These are phyloP conservation scores for Chymomyza amoena DNA, from an alignment of 2,888 invertebrate species.

Conservation along the genomic window DNA sequence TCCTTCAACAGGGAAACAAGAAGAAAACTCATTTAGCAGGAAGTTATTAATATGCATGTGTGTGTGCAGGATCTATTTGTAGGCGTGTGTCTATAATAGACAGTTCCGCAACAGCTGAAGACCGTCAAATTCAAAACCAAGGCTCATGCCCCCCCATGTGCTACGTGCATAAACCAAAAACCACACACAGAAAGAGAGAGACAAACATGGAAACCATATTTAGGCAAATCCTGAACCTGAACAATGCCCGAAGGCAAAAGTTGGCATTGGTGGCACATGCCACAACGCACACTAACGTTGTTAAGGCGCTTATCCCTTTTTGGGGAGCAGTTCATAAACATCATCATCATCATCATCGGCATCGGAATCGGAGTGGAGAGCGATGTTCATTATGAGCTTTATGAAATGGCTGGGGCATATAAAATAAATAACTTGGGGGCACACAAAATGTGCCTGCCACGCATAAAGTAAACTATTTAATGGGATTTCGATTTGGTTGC, in stretches of 20 bases:
- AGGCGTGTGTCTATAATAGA: constrained; percentile 55
- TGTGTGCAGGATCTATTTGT: not conserved
- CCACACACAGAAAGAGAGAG: constrained; percentile 10
- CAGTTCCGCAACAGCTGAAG: constrained; percentile 63
- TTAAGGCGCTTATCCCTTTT: constrained; percentile 51
- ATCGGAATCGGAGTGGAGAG: not conserved
- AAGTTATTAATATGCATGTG: constrained; percentile 65
- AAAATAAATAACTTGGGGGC: constrained; percentile 66
- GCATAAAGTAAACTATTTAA: constrained; percentile 74
- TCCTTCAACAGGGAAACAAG: not conserved
- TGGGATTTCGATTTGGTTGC: constrained; percentile 57
- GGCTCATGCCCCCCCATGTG: constrained; percentile 44
- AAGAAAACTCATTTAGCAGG: constrained; percentile 23
- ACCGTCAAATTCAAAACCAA: constrained; percentile 30
- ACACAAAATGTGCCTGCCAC: constrained; percentile 61
- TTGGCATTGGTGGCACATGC: not conserved
- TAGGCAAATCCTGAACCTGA: not conserved
- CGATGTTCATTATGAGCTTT: constrained; percentile 20
- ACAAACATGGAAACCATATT: constrained; percentile 3
- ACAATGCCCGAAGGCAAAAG: constrained; percentile 22
- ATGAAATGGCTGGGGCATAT: constrained; percentile 37
- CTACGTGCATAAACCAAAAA: constrained; percentile 54
- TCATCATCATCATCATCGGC: constrained; percentile 1
- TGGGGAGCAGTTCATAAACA: constrained; percentile 55
- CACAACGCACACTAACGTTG: constrained; percentile 29